Evolutionary conservation across 2,888 invertebrate genomes (phyloP).

Genomic region (Caenorhabditis zanzibari): DNA sequence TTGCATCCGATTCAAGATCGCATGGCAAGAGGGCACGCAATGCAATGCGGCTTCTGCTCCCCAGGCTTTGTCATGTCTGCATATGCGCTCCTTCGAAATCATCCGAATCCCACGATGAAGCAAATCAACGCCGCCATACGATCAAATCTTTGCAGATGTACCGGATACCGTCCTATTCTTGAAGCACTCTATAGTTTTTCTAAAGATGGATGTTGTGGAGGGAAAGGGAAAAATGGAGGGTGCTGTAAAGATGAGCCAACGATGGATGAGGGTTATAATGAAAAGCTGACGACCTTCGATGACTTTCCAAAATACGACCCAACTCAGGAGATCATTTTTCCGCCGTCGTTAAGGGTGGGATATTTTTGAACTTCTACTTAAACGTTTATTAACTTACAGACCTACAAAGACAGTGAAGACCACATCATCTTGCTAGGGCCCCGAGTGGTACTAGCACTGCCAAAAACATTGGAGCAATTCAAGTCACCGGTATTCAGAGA

Average conservation of each 20-base stretch:
- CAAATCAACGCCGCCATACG: constrained; percentile 73
- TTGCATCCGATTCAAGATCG: constrained; percentile 73
- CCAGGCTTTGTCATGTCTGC: constrained; percentile 87
- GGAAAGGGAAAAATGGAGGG: constrained; percentile 35
- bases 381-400: background rate
- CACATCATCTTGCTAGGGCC: constrained; percentile 77
- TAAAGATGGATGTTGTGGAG: constrained; percentile 59
- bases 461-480: constrained; percentile 49
- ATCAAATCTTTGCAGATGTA: constrained; percentile 91
- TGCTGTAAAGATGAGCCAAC: constrained; percentile 59
- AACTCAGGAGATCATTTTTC: constrained; percentile 93
- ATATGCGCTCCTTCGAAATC: constrained; percentile 86
- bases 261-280: background rate
- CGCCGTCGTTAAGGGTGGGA: constrained; percentile 88
- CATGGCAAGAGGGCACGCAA: constrained; percentile 67
- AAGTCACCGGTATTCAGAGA: too few relatives aligned
- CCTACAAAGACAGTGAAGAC: background rate
- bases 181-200: constrained; percentile 88
- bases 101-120: constrained; percentile 86
- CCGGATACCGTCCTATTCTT: constrained; percentile 94
- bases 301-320: too few relatives aligned
- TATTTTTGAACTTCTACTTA: background rate
- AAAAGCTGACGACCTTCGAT: too few relatives aligned
- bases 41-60: constrained; percentile 90
- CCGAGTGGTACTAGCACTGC: constrained; percentile 36